phyloP scores from a whole-genome alignment of 2,113 vertebrate genomes.

The Pao palembangensis region DNA sequence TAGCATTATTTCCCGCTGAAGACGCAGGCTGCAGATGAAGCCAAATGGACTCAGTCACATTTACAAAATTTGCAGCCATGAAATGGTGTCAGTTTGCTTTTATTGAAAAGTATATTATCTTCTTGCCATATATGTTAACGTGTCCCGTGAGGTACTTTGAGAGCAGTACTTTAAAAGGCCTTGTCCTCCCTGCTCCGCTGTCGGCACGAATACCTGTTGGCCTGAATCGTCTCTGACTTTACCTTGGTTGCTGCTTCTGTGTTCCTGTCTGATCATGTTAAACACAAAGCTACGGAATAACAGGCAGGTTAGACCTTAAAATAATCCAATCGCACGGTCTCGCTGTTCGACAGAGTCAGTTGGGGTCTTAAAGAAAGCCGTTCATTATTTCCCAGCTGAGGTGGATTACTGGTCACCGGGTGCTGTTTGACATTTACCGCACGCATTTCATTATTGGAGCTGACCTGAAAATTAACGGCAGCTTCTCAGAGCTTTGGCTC shows the following conservation, averaged over 20 bases:
- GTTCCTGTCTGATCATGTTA: not conserved
- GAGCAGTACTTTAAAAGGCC: too few relatives aligned
- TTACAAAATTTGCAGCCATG: too few relatives aligned
- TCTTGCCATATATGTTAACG: too few relatives aligned
- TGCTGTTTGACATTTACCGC: constrained; percentile 79
- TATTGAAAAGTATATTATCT: too few relatives aligned
- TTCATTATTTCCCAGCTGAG: constrained; percentile 77
- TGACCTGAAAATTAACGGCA: constrained; percentile 79
- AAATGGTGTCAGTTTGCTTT: too few relatives aligned
- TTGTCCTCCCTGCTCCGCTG: too few relatives aligned
- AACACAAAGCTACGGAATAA: constrained; percentile 18
- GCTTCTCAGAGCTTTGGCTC: constrained; percentile 46
- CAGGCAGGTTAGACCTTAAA: constrained; percentile 32
- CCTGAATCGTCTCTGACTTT: not conserved
- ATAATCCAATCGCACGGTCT: constrained; percentile 42
- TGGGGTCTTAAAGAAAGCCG: constrained; percentile 68
- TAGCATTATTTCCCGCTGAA: too few relatives aligned
- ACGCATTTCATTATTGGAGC: constrained; percentile 81
- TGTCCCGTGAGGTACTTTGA: too few relatives aligned
- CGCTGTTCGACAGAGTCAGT: constrained; percentile 47
- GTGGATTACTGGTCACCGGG: constrained; percentile 69
- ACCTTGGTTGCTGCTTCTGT: not conserved
- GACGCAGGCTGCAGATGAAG: too few relatives aligned
- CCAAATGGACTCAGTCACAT: too few relatives aligned
- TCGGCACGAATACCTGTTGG: too few relatives aligned